Percentiles rank a stretch among this genome's conserved stretches.
Conservation (phyloP, 2,113 vertebrate species). For the Anguilla japonica region DNA sequence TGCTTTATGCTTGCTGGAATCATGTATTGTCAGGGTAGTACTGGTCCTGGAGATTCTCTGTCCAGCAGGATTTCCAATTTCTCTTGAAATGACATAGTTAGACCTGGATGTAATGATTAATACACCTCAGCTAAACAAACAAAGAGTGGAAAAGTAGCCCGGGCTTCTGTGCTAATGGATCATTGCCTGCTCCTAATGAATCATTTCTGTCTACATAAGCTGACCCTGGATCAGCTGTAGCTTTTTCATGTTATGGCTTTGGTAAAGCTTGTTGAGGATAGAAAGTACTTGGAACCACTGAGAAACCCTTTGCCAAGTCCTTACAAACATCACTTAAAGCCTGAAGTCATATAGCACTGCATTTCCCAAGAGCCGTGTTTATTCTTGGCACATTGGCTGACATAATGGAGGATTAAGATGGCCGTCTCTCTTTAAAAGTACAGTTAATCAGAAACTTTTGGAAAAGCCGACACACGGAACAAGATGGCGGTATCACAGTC, state of each 20-base stretch:
- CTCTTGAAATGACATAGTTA: background rate
- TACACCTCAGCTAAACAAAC: too few relatives aligned
- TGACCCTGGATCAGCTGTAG: too few relatives aligned
- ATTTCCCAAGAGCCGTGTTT: background rate
- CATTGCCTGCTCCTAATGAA: background rate
- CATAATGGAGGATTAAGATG: background rate
- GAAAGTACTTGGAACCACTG: background rate
- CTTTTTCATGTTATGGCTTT: background rate
- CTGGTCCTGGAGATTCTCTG: background rate
- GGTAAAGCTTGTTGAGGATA: background rate
- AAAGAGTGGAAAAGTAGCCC: too few relatives aligned
- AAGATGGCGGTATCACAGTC: background rate
- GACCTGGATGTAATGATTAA: too few relatives aligned
- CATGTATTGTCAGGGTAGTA: background rate
- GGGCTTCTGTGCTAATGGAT: too few relatives aligned
- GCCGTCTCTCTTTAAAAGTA: background rate
- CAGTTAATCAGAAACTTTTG: background rate
- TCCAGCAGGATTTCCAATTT: background rate
- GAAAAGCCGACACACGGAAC: background rate
- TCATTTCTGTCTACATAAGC: too few relatives aligned
- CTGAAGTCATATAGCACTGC: background rate
- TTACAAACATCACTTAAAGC: background rate
- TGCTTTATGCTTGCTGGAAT: background rate
- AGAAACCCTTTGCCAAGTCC: background rate
- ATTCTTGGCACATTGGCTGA: background rate